A percentile compares a stretch with the other conserved stretches of the same genome.
Conservation (phyloP, 2,888 invertebrate genomes). For the Conchocele bisecta region DNA sequence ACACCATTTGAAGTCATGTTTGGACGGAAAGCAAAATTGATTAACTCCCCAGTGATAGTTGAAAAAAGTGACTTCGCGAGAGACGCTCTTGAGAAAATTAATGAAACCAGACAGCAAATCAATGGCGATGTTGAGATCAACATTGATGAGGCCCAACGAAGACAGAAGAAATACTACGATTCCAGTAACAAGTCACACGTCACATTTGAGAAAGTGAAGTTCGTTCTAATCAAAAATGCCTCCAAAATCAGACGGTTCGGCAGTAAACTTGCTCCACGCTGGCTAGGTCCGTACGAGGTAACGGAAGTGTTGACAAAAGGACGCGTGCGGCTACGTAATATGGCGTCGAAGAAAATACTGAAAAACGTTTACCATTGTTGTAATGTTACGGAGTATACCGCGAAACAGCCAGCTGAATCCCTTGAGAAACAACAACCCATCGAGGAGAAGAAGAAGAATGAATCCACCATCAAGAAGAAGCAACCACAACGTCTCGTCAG, state of each 20-base stretch:
- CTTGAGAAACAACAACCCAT: too few relatives aligned
- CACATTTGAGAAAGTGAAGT: not conserved
- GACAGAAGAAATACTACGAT: slow-evolving; percentile 1
- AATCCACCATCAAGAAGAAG: too few relatives aligned
- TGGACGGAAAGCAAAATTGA: not conserved
- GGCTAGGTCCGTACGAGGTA: not conserved
- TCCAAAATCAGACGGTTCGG: slow-evolving; percentile 1
- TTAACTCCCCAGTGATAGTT: not conserved
- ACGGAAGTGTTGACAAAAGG: too few relatives aligned
- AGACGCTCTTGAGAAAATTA: not conserved
- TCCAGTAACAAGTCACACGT: too few relatives aligned
- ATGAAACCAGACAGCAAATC: not conserved
- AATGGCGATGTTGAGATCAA: not conserved
- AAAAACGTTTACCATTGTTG: too few relatives aligned
- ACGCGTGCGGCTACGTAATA: too few relatives aligned
- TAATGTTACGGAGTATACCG: too few relatives aligned
- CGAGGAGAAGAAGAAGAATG: too few relatives aligned
- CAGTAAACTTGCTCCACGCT: not conserved
- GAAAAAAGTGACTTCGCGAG: too few relatives aligned
- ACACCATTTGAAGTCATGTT: slow-evolving; percentile 1
- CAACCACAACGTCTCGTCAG: too few relatives aligned
- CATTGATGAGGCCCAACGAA: not conserved
- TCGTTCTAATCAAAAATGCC: not conserved
- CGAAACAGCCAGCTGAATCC: too few relatives aligned
- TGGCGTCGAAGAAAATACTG: too few relatives aligned